Percentiles rank a stretch among this genome's conserved stretches.
phyloP scores from a whole-genome alignment of 1,140 invertebrate genomes.

The Aphaenogaster floridana region DNA sequence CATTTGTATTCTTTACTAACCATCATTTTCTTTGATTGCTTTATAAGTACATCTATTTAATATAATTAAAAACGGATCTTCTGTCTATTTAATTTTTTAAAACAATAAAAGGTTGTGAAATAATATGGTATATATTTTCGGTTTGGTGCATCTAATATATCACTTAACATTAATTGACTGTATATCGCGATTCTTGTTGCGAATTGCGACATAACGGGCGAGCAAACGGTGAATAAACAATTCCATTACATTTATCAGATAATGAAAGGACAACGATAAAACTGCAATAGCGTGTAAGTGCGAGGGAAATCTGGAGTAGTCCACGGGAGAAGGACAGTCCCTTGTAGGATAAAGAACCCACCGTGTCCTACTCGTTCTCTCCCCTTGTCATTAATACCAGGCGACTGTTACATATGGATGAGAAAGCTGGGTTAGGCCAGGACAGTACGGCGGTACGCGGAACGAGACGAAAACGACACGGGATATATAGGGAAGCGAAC shows the following conservation, averaged over 20 bases:
- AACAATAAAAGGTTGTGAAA: neutral
- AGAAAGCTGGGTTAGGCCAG: slow-evolving; percentile 81
- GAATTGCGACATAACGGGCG: slow-evolving; percentile 32
- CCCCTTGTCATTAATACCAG: slow-evolving; percentile 86
- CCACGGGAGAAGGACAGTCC: slow-evolving; percentile 42
- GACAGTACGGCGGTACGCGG: slow-evolving; percentile 69
- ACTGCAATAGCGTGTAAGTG: slow-evolving; percentile 77
- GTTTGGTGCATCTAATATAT: neutral
- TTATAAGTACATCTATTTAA: neutral
- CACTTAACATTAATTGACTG: slow-evolving; percentile 8
- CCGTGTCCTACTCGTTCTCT: slow-evolving; percentile 69
- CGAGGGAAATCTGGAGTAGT: slow-evolving; percentile 52
- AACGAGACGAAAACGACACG: slow-evolving; percentile 84
- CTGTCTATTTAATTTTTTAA: neutral
- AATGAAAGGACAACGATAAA: slow-evolving; percentile 83
- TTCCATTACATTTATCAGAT: slow-evolving; percentile 84
- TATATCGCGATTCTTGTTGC: slow-evolving; percentile 23
- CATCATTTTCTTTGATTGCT: neutral
- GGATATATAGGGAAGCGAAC: slow-evolving; percentile 83
- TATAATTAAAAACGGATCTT: neutral
- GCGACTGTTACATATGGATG: slow-evolving; percentile 87
- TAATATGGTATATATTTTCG: neutral
- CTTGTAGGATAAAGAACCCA: slow-evolving; percentile 70
- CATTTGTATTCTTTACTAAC: neutral
- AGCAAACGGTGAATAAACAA: slow-evolving; percentile 79